Base-by-base conservation (phyloP, 1,140 invertebrate genomes). In the Ceratina calcarata region DNA sequence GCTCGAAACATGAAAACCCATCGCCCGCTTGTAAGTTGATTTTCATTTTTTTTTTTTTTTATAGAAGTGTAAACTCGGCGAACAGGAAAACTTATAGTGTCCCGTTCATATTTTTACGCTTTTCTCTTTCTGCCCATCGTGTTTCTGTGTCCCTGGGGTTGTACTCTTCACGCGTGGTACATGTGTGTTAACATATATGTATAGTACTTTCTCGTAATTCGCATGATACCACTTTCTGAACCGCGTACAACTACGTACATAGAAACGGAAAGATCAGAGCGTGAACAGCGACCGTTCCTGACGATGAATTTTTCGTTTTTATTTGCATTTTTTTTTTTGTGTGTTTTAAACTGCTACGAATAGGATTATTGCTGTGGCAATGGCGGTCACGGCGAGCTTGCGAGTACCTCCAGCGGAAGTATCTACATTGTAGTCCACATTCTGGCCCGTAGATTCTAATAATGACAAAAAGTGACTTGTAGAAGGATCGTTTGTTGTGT, bases 361-460 rank as follows among this genome's bases (percentile, higher is more conserved):
- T 90, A 92, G 88, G 80, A 92, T 89, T 87, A 92, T 87, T 89
- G 91, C 88, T 86, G 91, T 84, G 83, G 91, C 89, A 90, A 92
- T 85, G 87, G 89, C 86, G 89, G 82, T 89, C 87, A 92, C 87
- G 83, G 88, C 83, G 87, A 90, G 88, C 88, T 91, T 91, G 89
- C 87, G 82, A 85, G 87, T 88, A 87, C 88, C 91, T 88, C 91
- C 92, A 90, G 88, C 86, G 88, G 87, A 88, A 88, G 89, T 86
- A 89, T 86, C 70, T 88, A 91, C 69, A 85, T 87, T 82, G 89
- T 89, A 87, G 88, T 92, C 91, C 91, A 88, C 80, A 87, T 86
- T 84, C 86, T 37, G 82, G 89, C 86, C 88, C 86, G 84, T 73
- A 89, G 92, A 90, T 90, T 93, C 92, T 93, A 88, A 45, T 45